Conservation (phyloP, 1,140 invertebrate genomes). For the Drosophila nebulosa region DNA sequence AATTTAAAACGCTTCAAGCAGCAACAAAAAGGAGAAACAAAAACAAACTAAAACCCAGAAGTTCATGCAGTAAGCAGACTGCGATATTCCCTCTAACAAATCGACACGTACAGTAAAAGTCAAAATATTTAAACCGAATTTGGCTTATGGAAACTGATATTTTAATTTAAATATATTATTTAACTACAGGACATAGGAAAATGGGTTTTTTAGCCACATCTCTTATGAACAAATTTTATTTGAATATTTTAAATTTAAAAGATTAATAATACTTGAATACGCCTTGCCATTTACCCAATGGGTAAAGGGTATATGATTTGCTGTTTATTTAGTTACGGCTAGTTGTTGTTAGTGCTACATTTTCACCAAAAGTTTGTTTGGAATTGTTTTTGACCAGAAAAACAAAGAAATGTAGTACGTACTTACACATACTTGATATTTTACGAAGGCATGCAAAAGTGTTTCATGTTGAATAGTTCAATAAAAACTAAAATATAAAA, state of each 20-base stretch:
- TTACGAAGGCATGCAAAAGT: background rate
- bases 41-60: background rate
- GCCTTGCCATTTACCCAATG: too few species aligned
- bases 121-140: too few species aligned
- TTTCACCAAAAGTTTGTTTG: conserved; percentile 39
- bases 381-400: conserved; percentile 19
- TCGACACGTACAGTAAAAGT: too few species aligned
- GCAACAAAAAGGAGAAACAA: conserved; percentile 19
- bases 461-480: too few species aligned
- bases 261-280: background rate
- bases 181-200: too few species aligned
- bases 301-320: background rate
- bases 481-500: background rate
- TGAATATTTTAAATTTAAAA: too few species aligned
- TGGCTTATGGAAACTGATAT: too few species aligned
- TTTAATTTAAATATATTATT: too few species aligned
- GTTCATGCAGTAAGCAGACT: background rate
- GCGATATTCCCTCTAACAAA: background rate
- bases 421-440: conserved; percentile 11
- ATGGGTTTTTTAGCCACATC: too few species aligned
- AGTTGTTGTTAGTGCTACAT: conserved; percentile 21
- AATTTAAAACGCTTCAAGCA: conserved; percentile 39
- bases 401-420: conserved; percentile 13
- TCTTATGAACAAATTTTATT: too few species aligned
- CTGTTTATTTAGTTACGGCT: conserved; percentile 39